These are phyloP conservation scores for Troilus luridus DNA, from an alignment of 2,888 invertebrate species.

Conservation along the genomic window DNA sequence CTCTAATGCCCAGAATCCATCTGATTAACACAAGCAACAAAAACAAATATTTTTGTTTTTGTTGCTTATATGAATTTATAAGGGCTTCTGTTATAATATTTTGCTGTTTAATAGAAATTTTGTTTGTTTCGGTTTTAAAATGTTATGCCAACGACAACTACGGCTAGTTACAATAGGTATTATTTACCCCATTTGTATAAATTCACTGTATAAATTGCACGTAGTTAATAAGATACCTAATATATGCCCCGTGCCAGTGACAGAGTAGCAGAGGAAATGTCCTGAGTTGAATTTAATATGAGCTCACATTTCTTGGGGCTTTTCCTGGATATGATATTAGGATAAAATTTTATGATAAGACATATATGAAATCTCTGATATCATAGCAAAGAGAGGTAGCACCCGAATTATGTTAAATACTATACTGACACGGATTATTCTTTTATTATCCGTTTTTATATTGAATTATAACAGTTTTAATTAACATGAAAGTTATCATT, in stretches of 20 bases:
- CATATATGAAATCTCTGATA: not conserved
- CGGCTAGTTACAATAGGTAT: not conserved
- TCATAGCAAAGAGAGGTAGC: no score
- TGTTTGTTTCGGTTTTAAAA: no score
- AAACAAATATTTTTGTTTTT: no score
- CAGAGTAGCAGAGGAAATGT: not conserved
- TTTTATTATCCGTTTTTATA: no score
- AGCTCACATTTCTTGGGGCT: not conserved
- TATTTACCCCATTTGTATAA: not conserved
- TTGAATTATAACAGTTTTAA: no score
- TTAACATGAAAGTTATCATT: no score
- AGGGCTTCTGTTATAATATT: no score
- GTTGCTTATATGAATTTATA: no score
- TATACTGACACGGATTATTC: not conserved
- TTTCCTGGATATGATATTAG: not conserved
- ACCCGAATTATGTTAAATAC: not conserved
- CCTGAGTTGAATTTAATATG: conserved; percentile 34
- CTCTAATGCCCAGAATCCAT: no score
- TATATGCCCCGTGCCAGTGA: conserved; percentile 9
- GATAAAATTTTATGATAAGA: not conserved
- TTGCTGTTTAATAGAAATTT: no score
- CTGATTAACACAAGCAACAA: no score
- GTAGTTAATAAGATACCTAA: conserved; percentile 4
- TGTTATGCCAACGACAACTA: no score
- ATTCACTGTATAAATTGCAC: not conserved